A percentile compares a stretch with the other conserved stretches of the same genome.
phyloP scores from a whole-genome alignment of 2,113 vertebrate species.

The Lutjanus erythropterus region DNA sequence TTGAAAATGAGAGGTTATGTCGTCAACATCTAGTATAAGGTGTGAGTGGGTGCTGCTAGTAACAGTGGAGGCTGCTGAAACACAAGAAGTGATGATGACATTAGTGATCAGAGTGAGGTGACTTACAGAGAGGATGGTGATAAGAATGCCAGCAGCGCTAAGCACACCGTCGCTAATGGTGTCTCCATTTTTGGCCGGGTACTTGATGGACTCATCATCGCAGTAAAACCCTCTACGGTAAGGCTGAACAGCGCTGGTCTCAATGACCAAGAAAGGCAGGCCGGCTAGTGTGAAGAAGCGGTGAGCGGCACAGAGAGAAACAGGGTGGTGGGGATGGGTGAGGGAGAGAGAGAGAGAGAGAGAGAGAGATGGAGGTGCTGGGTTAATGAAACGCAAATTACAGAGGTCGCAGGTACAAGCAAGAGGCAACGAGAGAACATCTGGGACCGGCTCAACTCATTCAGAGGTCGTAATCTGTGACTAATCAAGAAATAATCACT shows the following conservation, averaged over 20 bases:
- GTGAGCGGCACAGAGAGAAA: conserved; percentile 43
- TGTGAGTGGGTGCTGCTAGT: conserved; percentile 76
- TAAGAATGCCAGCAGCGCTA: conserved; percentile 93
- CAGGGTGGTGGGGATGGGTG: conserved; percentile 23
- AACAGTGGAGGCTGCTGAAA: conserved; percentile 87
- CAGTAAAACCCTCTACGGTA: conserved; percentile 97
- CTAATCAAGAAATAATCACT: conserved; percentile 19
- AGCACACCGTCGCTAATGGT: conserved; percentile 96
- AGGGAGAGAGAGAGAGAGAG: conserved; percentile 56
- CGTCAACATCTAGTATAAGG: background rate
- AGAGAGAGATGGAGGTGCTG: conserved; percentile 70
- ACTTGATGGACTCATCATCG: conserved; percentile 94
- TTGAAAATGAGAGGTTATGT: background rate
- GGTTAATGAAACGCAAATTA: conserved; percentile 68
- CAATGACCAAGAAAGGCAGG: conserved; percentile 96
- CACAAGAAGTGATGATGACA: conserved; percentile 59
- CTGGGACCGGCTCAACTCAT: conserved; percentile 61
- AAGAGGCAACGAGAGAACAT: conserved; percentile 56
- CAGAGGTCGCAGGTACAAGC: conserved; percentile 65
- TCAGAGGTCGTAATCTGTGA: conserved; percentile 44
- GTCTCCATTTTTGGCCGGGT: conserved; percentile 92
- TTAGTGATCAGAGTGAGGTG: conserved; percentile 73
- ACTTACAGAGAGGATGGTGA: conserved; percentile 94
- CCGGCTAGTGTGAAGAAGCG: conserved; percentile 86
- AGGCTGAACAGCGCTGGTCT: conserved; percentile 91